These are phyloP conservation scores for Aphelinus atriplicis DNA, from an alignment of 1,140 invertebrate genomes.

Conservation along the genomic window DNA sequence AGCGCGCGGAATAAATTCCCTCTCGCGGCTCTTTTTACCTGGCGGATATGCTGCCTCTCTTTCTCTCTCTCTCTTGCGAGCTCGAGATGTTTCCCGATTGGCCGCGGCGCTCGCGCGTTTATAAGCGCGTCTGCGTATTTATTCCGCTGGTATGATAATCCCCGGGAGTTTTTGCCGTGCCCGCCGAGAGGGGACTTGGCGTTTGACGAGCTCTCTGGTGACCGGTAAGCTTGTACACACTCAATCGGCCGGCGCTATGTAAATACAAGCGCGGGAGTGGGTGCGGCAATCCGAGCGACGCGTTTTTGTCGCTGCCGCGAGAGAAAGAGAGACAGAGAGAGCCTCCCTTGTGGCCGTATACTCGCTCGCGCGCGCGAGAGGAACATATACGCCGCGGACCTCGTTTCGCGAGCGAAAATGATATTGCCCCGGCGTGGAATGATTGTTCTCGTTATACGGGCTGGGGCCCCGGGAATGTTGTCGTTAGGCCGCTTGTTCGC, in stretches of 20 bases:
- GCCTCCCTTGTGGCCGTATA: no score
- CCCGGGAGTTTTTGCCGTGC: constrained; percentile 12
- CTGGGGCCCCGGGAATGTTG: neutral
- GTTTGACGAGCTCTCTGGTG: neutral
- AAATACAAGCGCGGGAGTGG: neutral
- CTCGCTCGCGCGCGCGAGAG: no score
- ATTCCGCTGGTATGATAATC: constrained; percentile 18
- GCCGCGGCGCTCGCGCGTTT: neutral
- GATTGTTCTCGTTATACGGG: neutral
- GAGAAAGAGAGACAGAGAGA: no score
- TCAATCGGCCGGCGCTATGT: constrained; percentile 9
- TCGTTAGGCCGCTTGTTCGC: neutral
- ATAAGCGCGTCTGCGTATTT: constrained; percentile 9
- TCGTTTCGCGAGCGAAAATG: neutral
- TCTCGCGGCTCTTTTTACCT: constrained; percentile 18
- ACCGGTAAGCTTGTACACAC: neutral
- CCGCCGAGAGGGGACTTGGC: constrained; percentile 8
- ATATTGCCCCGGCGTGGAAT: neutral
- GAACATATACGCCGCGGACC: neutral
- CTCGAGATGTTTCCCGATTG: neutral
- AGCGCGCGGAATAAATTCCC: constrained; percentile 23
- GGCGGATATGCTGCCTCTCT: neutral
- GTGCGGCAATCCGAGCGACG: no score
- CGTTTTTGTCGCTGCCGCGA: no score
- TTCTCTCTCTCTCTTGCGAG: no score